Evolutionary conservation across 2,888 invertebrate genomes (phyloP), one percentile per base, ranked within the genome.

Genomic region (Harpagoxenus sublaevis): DNA sequence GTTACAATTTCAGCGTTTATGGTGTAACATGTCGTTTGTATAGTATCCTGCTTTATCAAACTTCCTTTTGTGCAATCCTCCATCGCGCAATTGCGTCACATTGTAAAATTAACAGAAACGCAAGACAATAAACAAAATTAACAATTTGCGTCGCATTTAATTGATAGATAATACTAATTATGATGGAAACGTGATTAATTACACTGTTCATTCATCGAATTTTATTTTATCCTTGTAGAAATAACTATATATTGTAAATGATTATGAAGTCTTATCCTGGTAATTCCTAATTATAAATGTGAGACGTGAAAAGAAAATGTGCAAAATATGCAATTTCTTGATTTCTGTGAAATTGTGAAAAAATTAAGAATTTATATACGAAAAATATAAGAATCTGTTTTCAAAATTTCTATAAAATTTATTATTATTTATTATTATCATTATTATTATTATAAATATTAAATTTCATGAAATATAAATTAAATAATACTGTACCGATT

Each of bases 81-180:
- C 12, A 57, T 71, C 18, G 28, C 10, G 48, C 18, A 57, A 71
- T 48, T 48, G 48, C 39, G 15, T 48, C 23, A 2, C 12, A 48
- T 73, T 57, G 15, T 57, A 73, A 60, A 60, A 39, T 60, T 48
- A 51, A 60, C 9, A 73, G 60, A 62, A 62, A 73, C 12, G 35
- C 45, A 48, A 35, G 28, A 70, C 68, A 55, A 57, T 57, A n/a
- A 23, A 48, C 48, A n/a, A 73, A 23, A 71, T 60, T 60, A 73
- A 71, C 55, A 53, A 42, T 68, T 60, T 15, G 35, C 73, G 4
- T 60, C 1, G 48, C 28, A 45, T 73, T 48, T 71, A 4, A 55
- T n/a, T 18, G 28, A n/a, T 45, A 45, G 28, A n/a, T 45, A 45
- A 79, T 79, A 23, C 23, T 57, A 60, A 60, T 79, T 79, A 57